Evolutionary conservation across 2,888 invertebrate species (phyloP).

Genomic region (Lissonota sp.): DNA sequence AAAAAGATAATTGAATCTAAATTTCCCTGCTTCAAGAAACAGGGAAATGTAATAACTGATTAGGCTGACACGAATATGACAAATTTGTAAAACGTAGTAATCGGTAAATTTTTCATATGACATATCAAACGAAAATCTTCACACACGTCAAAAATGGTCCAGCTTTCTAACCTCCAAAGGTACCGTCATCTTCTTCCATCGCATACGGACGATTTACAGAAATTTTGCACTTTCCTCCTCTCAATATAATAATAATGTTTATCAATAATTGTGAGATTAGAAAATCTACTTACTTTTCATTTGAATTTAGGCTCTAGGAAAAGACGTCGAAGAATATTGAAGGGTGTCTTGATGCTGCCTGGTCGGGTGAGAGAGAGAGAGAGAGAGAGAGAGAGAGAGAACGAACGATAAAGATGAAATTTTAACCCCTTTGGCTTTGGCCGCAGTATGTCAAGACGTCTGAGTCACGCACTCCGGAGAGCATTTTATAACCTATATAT

Average conservation of each 20-base stretch:
- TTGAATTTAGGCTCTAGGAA: conserved; percentile 38
- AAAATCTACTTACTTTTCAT: conserved; percentile 62
- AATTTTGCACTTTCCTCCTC: neutral
- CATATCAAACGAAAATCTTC: conserved; percentile 19
- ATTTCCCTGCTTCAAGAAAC: no score
- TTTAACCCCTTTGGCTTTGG: conserved; percentile 53
- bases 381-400: conserved; percentile 14
- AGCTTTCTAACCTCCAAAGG: conserved; percentile 55
- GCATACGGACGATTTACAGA: neutral
- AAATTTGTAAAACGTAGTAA: neutral
- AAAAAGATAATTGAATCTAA: no score
- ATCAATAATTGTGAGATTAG: neutral
- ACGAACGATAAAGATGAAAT: no score
- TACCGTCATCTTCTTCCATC: neutral
- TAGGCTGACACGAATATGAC: no score
- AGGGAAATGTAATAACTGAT: no score
- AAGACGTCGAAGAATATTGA: conserved; percentile 28
- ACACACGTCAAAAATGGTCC: conserved; percentile 48
- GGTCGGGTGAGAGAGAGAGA: conserved; percentile 12
- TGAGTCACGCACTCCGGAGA: conserved; percentile 50
- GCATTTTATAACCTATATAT: conserved; percentile 48
- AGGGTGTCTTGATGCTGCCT: conserved; percentile 44
- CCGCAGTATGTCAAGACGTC: conserved; percentile 37
- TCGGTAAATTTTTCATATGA: neutral
- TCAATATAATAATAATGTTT: neutral